Conservation (phyloP, 2,888 invertebrate genomes). For the Platypus cylindrus region DNA sequence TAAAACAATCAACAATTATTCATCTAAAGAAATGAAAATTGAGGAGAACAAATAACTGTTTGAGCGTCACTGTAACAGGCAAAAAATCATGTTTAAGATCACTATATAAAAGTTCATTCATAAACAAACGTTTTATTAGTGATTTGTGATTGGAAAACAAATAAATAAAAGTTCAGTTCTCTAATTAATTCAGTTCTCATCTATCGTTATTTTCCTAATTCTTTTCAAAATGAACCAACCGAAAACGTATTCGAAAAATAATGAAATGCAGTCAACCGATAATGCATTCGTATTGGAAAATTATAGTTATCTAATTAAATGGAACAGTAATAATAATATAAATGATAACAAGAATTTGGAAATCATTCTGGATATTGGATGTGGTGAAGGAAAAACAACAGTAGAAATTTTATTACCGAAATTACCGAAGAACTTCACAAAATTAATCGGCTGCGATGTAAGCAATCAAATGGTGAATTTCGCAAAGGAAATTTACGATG, state of each 20-base stretch:
- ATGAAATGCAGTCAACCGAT: conserved; percentile 55
- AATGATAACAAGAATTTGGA: conserved; percentile 30
- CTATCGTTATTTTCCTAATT: background rate
- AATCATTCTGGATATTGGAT: conserved; percentile 57
- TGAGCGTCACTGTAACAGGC: too few relatives aligned
- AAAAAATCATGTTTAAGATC: too few relatives aligned
- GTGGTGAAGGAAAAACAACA: conserved; percentile 60
- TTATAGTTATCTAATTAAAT: conserved; percentile 44
- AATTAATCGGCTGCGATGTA: conserved; percentile 53
- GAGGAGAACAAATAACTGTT: too few relatives aligned
- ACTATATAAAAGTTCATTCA: too few relatives aligned
- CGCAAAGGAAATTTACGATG: conserved; percentile 42
- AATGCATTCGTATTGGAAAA: conserved; percentile 51
- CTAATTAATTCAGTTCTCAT: background rate
- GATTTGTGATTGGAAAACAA: too few relatives aligned
- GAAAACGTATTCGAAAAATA: conserved; percentile 53
- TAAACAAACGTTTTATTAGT: too few relatives aligned
- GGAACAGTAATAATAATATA: conserved; percentile 32
- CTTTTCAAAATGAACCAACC: conserved; percentile 36
- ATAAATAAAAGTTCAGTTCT: too few relatives aligned
- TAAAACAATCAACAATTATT: too few relatives aligned
- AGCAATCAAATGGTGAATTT: conserved; percentile 58
- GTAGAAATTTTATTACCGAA: conserved; percentile 49
- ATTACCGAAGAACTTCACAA: conserved; percentile 39
- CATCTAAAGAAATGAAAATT: too few relatives aligned